Conservation (phyloP, 2,797 vertebrate genomes). For the Betta splendens region DNA sequence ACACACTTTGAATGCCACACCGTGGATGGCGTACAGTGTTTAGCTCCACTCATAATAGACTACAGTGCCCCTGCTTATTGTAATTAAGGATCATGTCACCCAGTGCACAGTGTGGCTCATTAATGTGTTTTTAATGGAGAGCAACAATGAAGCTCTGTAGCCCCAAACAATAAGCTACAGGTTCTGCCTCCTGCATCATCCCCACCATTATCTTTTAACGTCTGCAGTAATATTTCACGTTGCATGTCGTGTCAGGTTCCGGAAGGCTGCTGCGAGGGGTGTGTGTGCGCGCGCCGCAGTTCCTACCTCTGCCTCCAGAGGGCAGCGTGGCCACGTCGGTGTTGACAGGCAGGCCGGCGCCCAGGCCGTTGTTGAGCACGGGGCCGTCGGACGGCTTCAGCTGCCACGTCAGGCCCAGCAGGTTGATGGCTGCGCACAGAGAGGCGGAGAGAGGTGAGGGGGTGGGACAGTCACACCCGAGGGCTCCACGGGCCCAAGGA, state of each 20-base stretch:
- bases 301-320: conserved; percentile 96
- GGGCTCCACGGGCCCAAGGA: conserved; percentile 46
- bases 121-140: conserved; percentile 5
- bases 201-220: background rate
- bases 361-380: conserved; percentile 92
- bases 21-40: background rate
- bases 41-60: conserved; percentile 3
- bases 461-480: conserved; percentile 28
- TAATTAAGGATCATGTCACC: conserved; percentile 7
- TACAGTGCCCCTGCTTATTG: background rate
- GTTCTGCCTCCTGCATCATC: background rate
- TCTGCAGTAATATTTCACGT: background rate
- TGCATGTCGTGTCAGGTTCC: no score
- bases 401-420: conserved; percentile 97
- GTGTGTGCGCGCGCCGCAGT: conserved; percentile 44
- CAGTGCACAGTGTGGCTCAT: conserved; percentile 3
- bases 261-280: background rate
- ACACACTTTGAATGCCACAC: conserved; percentile 5
- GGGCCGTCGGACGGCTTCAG: conserved; percentile 93
- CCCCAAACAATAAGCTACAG: background rate
- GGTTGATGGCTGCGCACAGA: conserved; percentile 90
- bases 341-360: conserved; percentile 85
- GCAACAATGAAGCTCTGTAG: conserved; percentile 4
- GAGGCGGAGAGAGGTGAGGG: conserved; percentile 45
- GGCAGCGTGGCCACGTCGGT: conserved; percentile 92